Evolutionary conservation across 53 echinoderm and acorn worm species (phyloP).

Genomic region (Patiria pectinifera): DNA sequence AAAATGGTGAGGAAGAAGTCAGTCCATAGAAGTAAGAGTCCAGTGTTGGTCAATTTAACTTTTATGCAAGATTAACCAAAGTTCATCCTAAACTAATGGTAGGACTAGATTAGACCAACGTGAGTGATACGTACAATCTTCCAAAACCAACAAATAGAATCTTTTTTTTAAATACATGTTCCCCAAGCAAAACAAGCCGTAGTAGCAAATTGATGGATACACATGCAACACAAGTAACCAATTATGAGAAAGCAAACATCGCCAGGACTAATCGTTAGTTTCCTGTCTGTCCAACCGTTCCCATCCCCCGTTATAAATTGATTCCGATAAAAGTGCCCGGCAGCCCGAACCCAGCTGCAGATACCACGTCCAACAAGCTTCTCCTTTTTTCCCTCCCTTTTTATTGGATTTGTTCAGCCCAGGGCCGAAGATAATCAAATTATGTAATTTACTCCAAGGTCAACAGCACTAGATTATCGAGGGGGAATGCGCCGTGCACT

Average conservation of each 20-base stretch:
- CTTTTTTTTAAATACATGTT: background rate
- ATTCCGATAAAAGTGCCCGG: background rate
- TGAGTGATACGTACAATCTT: background rate
- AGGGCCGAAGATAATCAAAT: slow-evolving; percentile 36
- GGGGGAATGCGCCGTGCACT: background rate
- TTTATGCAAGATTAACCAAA: background rate
- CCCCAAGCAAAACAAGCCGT: background rate
- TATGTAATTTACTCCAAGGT: slow-evolving; percentile 45
- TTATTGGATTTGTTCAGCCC: slow-evolving; percentile 42
- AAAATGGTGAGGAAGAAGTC: background rate
- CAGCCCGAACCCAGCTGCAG: background rate
- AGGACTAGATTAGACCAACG: background rate
- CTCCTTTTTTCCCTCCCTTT: background rate
- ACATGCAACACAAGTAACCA: background rate
- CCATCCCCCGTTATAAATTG: background rate
- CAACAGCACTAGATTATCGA: slow-evolving; percentile 19
- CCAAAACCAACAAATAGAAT: background rate
- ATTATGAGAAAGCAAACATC: background rate
- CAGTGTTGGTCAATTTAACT: background rate
- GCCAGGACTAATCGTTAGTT: background rate
- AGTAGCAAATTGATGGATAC: background rate
- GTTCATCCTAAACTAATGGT: background rate
- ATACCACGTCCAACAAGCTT: slow-evolving; percentile 34
- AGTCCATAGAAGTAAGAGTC: background rate
- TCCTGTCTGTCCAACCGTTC: too few relatives aligned